phyloP scores from a whole-genome alignment of 2,888 invertebrate genomes.

The Cephus pygmeus region DNA sequence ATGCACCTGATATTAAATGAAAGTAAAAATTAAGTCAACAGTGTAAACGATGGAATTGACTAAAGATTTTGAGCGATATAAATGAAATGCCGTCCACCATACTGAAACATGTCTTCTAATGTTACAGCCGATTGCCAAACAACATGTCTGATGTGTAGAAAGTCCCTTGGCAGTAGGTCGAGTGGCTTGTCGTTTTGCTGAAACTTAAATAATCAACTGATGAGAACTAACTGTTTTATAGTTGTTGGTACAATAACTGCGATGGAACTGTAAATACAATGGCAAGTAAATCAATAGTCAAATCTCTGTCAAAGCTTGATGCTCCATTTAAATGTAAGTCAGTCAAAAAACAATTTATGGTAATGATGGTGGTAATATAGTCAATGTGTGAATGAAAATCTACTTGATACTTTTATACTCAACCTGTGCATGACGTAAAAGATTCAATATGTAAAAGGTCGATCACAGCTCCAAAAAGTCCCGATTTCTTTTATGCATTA shows the following conservation, averaged over 20 bases:
- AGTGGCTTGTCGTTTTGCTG: slow-evolving; percentile 43
- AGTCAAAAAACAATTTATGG: background rate
- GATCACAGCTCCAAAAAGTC: slow-evolving; percentile 44
- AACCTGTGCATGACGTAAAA: slow-evolving; percentile 50
- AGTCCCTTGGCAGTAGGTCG: slow-evolving; percentile 26
- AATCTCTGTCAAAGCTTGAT: background rate
- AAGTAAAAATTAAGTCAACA: background rate
- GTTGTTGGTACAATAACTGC: background rate
- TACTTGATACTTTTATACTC: slow-evolving; percentile 54
- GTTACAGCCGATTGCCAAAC: slow-evolving; percentile 1
- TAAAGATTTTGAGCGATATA: background rate
- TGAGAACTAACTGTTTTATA: slow-evolving; percentile 13
- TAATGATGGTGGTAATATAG: background rate
- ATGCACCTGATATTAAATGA: background rate
- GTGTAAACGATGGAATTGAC: background rate
- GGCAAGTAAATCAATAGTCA: background rate
- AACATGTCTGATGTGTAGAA: slow-evolving; percentile 13
- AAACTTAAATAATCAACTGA: slow-evolving; percentile 49
- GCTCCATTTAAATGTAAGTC: background rate
- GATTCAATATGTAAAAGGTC: slow-evolving; percentile 41
- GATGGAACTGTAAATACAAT: background rate
- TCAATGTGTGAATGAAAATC: slow-evolving; percentile 12
- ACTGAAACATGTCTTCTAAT: slow-evolving; percentile 4
- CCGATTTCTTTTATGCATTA: slow-evolving; percentile 43
- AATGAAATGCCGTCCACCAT: background rate